Evolutionary conservation across 2,113 vertebrate species (phyloP), one percentile per base, ranked within the genome.

Genomic region (Hucho hucho): DNA sequence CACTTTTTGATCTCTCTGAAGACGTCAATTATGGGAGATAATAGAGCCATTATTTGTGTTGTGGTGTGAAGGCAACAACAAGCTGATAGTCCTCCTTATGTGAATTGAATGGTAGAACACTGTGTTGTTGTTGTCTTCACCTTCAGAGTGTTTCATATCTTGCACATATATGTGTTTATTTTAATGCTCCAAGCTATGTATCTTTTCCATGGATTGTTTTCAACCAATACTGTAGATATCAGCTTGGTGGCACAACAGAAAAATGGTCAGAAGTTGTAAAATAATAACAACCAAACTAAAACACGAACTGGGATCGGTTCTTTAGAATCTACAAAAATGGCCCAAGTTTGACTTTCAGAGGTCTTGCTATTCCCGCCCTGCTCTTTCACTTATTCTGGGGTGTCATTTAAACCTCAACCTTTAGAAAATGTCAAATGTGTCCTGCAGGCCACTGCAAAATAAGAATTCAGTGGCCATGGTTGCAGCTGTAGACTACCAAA

Each of bases 351-450:
- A 87, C 79, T 78, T 75, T 68, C 5, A 29, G 49, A 53, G 58
- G 72, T 81, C 59, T 75, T 7, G 46, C 58, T 64, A 18, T 63
- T n/a, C 49, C 16, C 14, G 72, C 63, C 72, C 73, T 82, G 58
- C 81, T 80, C 64, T 79, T 59, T 81, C 56, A 85, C 81, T 79
- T 70, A 80, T 59, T 81, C 37, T 24, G 28, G 74, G 47, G 71
- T 78, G 79, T 84, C 81, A 77, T 67, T 32, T 69, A 56, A 63
- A 69, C 61, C 72, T 88, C 84, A 86, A 81, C 77, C 85, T 87
- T 88, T 88, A 78, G 63, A 89, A 89, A 88, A 89, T 86, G 81
- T 83, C 81, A 83, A 70, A 7, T 74, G 61, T 73, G 28, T 75
- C 79, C 87, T 85, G 81, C 75, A 80, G 85, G 84, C 78, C 75